Base-by-base conservation (phyloP, 2,888 invertebrate genomes). In the Cantharis rufa region DNA sequence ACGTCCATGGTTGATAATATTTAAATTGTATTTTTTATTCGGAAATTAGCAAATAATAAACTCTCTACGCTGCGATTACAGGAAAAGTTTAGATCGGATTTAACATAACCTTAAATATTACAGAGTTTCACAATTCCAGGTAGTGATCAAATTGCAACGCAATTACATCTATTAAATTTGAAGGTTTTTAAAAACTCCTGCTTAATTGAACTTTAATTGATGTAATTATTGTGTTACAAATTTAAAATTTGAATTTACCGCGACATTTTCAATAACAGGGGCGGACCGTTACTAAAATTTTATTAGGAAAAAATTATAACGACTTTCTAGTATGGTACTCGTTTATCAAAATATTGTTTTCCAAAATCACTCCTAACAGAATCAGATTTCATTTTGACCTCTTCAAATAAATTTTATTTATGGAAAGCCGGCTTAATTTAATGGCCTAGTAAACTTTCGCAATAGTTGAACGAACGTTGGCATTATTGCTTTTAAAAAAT, bases 401-500 rank as follows among this genome's bases (percentile, higher is more conserved):
- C 1, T 1, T 24, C 24, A 1, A 24, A 9, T 24, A 24, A 24
- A 24, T 9, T 24, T 9, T 5, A 24, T 18, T 18, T 18, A 24
- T 9, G 24, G 24, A 24, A 24, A 24, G 24, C 24, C 24, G 24
- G 9, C 24, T 24, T 24, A 24, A 24, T 24, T 24, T 24, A 1
- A 24, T 24, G 24, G 24, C 24, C 9, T 48, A n/a, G 48, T 48
- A 48, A 48, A n/a, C n/a, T n/a, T 48, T 48, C 5, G 48, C 2
- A 48, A 48, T 7, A n/a, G 48, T n/a, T 4, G 48, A n/a, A 48
- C 4, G n/a, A n/a, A 66, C 21, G 48, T 76, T 76, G 72, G 72
- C 62, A 66, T 9, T 10, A 63, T 28, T 72, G 72, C 62, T 24
- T 28, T 62, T 27, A 68, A 62, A 71, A 75, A 77, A 81, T 86